Evolutionary conservation across 1,140 invertebrate species (phyloP).

Genomic region (Camponotus floridanus): DNA sequence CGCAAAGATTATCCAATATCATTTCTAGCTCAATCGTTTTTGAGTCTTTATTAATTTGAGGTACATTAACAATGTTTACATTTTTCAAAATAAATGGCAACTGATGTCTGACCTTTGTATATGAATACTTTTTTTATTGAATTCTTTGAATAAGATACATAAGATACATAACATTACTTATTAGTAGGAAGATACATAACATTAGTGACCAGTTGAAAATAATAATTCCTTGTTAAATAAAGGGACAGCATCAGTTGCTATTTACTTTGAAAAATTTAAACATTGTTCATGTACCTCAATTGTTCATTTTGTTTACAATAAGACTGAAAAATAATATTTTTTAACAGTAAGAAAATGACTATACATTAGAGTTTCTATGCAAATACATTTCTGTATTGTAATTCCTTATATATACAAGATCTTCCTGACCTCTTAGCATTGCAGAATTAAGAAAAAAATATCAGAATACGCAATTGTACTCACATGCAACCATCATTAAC

Average conservation of each 20-base stretch:
- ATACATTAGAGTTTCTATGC: not conserved
- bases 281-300: not conserved
- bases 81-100: not conserved
- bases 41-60: slow-evolving; percentile 1
- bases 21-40: not conserved
- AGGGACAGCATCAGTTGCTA: not conserved
- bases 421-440: not conserved
- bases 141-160: too few species aligned
- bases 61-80: not conserved
- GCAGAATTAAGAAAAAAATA: not conserved
- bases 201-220: not conserved
- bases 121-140: too few species aligned
- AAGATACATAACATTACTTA: too few species aligned
- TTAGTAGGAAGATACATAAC: not conserved
- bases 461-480: not conserved
- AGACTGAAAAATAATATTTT: not conserved
- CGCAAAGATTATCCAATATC: not conserved
- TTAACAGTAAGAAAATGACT: not conserved
- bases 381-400: not conserved
- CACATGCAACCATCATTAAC: not conserved
- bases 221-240: not conserved
- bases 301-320: not conserved
- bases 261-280: not conserved
- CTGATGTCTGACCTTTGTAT: not conserved
- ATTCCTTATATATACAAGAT: not conserved